Conservation (phyloP, 92 coral and sea anemone genomes). For the Galaxea fascicularis region DNA sequence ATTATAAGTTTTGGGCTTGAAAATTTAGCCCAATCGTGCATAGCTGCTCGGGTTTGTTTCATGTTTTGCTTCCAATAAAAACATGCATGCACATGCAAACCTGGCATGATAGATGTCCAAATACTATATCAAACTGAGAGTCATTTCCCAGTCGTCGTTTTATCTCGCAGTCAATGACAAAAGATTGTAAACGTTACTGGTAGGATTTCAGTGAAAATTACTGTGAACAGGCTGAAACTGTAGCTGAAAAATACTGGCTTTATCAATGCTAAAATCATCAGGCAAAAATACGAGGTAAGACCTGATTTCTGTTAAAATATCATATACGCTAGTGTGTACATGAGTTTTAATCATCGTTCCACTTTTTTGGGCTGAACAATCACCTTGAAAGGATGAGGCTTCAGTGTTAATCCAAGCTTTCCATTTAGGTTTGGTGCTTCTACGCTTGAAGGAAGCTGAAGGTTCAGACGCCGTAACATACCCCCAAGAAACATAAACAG, state of each 20-base stretch:
- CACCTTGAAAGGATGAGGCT: conserved; percentile 71
- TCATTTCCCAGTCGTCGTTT: neutral
- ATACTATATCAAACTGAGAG: neutral
- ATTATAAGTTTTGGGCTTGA: too few relatives aligned
- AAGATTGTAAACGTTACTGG: neutral
- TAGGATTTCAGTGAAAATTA: too few relatives aligned
- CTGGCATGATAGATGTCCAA: neutral
- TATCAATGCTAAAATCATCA: too few relatives aligned
- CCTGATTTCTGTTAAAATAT: neutral
- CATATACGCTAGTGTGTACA: neutral
- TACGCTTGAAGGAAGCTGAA: conserved; percentile 21
- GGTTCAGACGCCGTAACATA: conserved; percentile 69
- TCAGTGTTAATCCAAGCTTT: conserved; percentile 70
- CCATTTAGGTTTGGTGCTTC: conserved; percentile 63
- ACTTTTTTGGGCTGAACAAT: conserved; percentile 31
- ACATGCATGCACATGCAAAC: neutral
- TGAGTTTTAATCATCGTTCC: neutral
- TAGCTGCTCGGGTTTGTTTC: too few relatives aligned
- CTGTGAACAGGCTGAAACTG: too few relatives aligned
- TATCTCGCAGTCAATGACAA: neutral
- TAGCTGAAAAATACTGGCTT: too few relatives aligned
- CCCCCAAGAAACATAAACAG: conserved; percentile 85
- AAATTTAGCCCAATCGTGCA: too few relatives aligned
- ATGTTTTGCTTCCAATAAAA: too few relatives aligned
- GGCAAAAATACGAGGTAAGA: neutral